A percentile compares a stretch with the other conserved stretches of the same genome.
phyloP scores from a whole-genome alignment of 2,113 vertebrate species.

The Tauraco erythrolophus region DNA sequence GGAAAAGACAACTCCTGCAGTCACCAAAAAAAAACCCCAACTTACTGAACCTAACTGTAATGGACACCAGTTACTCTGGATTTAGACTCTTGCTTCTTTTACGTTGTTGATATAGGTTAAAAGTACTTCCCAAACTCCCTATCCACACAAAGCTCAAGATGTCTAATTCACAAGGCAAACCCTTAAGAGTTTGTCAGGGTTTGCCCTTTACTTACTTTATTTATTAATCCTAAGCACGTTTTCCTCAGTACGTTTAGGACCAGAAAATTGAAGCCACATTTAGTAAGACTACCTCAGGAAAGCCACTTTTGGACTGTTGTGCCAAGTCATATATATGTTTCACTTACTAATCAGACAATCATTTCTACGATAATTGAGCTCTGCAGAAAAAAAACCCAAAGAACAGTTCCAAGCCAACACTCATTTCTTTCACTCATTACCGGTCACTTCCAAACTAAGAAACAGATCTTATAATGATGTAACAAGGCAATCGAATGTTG shows the following conservation, averaged over 20 bases:
- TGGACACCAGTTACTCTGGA: neutral
- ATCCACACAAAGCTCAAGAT: neutral
- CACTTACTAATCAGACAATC: neutral
- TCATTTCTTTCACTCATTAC: neutral
- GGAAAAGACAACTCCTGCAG: neutral
- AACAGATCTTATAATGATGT: neutral
- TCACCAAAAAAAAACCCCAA: neutral
- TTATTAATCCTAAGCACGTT: neutral
- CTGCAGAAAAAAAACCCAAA: neutral
- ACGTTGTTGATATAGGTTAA: neutral
- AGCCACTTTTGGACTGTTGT: neutral
- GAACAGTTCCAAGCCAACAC: neutral
- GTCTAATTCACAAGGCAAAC: neutral
- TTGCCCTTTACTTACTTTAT: neutral
- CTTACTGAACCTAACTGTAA: neutral
- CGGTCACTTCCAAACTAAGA: neutral
- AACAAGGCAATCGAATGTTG: neutral
- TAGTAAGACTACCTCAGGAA: neutral
- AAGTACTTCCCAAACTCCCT: neutral
- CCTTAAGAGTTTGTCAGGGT: neutral
- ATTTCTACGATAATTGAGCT: neutral
- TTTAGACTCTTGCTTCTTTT: neutral
- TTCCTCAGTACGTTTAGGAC: neutral
- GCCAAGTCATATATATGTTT: neutral
- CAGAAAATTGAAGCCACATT: neutral